Conservation (phyloP, 2,113 vertebrate species). For the Chlorodrepanis virens region DNA sequence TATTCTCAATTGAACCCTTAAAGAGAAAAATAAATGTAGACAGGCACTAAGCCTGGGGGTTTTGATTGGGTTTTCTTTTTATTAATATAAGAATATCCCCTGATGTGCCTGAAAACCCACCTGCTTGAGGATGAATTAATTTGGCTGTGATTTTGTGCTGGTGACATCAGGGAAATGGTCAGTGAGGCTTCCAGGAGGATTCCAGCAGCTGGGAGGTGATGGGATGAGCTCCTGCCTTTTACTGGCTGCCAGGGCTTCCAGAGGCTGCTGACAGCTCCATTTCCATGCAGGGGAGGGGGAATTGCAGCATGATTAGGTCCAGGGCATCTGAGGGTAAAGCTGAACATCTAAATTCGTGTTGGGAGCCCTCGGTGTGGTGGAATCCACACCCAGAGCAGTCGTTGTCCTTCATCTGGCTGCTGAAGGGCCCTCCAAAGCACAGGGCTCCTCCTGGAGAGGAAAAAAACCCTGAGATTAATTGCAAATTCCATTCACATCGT, state of each 20-base stretch:
- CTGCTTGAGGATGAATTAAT: not conserved
- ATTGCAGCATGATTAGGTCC: not conserved
- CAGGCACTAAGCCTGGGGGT: not conserved
- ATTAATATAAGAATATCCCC: not conserved
- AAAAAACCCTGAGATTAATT: not conserved
- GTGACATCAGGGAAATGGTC: not conserved
- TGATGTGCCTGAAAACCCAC: not conserved
- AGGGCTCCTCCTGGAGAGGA: not conserved
- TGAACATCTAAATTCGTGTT: not conserved
- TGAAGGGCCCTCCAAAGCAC: not conserved
- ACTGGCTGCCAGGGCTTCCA: not conserved
- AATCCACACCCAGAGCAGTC: not conserved
- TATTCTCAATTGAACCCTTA: not conserved
- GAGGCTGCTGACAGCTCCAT: not conserved
- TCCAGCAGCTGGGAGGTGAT: not conserved
- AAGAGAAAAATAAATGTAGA: not conserved
- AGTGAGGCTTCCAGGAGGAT: not conserved
- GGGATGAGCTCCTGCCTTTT: not conserved
- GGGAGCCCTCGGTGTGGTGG: rapidly evolving
- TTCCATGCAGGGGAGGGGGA: not conserved
- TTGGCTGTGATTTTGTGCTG: not conserved
- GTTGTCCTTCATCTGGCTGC: not conserved
- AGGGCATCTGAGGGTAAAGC: not conserved
- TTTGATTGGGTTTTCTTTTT: not conserved
- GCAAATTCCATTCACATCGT: not conserved